phyloP scores from a whole-genome alignment of 2,888 invertebrate species.

The Stenodema calcarata region DNA sequence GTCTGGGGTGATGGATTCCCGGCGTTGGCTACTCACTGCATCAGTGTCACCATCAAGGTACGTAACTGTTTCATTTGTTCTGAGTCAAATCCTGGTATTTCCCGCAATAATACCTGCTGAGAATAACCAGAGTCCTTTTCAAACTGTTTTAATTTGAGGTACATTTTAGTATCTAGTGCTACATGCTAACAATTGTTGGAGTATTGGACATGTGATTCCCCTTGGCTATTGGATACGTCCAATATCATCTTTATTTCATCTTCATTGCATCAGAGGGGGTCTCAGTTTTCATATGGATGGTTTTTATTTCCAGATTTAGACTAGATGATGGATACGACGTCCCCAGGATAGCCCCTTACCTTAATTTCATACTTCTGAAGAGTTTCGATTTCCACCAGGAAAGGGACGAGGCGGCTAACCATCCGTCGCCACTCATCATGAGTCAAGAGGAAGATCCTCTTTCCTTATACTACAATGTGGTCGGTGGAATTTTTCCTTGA shows the following conservation, averaged over 20 bases:
- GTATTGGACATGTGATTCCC: too few species aligned
- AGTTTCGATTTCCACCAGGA: constrained; percentile 70
- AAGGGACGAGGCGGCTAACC: constrained; percentile 62
- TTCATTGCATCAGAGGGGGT: too few species aligned
- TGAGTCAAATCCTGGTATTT: too few species aligned
- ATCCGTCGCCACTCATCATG: constrained; percentile 64
- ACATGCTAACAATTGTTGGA: too few species aligned
- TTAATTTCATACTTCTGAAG: constrained; percentile 74
- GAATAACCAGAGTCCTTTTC: too few species aligned
- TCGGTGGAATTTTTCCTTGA: constrained; percentile 59
- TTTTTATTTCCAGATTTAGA: constrained; percentile 44
- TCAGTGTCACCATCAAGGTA: constrained; percentile 66
- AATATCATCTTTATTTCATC: too few species aligned
- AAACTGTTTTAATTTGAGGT: too few species aligned
- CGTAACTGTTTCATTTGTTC: not conserved
- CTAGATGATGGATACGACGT: constrained; percentile 73
- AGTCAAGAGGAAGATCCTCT: constrained; percentile 64
- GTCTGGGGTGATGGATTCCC: constrained; percentile 67
- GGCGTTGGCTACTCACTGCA: constrained; percentile 67
- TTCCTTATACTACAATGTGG: constrained; percentile 66
- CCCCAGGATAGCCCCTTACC: constrained; percentile 66
- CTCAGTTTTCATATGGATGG: not conserved
- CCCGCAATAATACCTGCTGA: too few species aligned
- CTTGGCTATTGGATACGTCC: too few species aligned
- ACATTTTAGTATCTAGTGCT: too few species aligned